These are phyloP conservation scores for Chloromyia formosa DNA, from an alignment of 2,888 invertebrate species.

Conservation along the genomic window DNA sequence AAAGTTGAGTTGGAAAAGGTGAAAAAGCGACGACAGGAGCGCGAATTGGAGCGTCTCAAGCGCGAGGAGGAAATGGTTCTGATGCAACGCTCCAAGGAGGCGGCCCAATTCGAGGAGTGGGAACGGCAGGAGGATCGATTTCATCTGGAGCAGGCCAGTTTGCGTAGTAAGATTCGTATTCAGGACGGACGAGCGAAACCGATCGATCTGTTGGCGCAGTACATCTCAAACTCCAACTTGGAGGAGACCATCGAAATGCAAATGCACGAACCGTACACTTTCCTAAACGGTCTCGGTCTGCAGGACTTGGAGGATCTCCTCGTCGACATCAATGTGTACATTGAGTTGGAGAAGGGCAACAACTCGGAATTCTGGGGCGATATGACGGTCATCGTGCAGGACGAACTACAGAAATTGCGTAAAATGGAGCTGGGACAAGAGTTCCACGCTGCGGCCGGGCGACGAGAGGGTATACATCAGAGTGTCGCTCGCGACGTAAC, in stretches of 20 bases:
- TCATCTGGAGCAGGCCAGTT: slow-evolving; percentile 94
- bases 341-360: slow-evolving; percentile 87
- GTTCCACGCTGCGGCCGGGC: slow-evolving; percentile 67
- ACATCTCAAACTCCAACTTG: slow-evolving; percentile 88
- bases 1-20: slow-evolving; percentile 93
- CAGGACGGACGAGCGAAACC: slow-evolving; percentile 97
- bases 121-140: slow-evolving; percentile 97
- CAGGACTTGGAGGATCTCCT: slow-evolving; percentile 94
- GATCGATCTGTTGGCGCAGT: slow-evolving; percentile 96
- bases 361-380: slow-evolving; percentile 96
- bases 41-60: slow-evolving; percentile 85
- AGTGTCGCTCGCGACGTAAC: slow-evolving; percentile 92
- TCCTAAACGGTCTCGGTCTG: slow-evolving; percentile 87
- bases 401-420: slow-evolving; percentile 87
- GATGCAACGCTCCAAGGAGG: slow-evolving; percentile 87
- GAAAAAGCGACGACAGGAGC: slow-evolving; percentile 87
- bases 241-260: slow-evolving; percentile 97
- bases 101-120: slow-evolving; percentile 93
- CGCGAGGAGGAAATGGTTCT: slow-evolving; percentile 84
- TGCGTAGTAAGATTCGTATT: slow-evolving; percentile 93
- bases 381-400: slow-evolving; percentile 92
- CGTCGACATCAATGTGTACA: slow-evolving; percentile 94
- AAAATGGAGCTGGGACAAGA: slow-evolving; percentile 73
- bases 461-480: slow-evolving; percentile 79
- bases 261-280: slow-evolving; percentile 98